Conservation (phyloP, 2,113 vertebrate genomes). For the Colistium nudipinnis region DNA sequence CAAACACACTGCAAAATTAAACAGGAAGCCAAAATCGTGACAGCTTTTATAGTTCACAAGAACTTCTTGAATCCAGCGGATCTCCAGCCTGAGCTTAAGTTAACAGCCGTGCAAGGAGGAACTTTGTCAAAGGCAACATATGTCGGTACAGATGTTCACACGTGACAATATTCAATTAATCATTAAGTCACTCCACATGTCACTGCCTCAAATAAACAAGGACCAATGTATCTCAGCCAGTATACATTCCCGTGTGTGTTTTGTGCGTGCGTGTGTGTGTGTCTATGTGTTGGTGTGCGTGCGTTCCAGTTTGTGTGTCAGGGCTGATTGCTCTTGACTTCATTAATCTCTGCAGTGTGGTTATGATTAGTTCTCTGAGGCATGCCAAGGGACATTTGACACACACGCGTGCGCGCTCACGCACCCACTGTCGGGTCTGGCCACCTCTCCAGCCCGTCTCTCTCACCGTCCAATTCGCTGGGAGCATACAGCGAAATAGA, state of each 20-base stretch:
- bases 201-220: constrained; percentile 58
- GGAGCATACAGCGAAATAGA: constrained; percentile 55
- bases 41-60: constrained; percentile 8
- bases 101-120: constrained; percentile 34
- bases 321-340: constrained; percentile 80
- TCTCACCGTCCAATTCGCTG: constrained; percentile 63
- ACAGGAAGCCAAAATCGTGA: too few species aligned
- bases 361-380: constrained; percentile 80
- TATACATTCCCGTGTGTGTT: constrained; percentile 43
- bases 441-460: constrained; percentile 67
- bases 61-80: neutral
- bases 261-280: constrained; percentile 32
- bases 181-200: constrained; percentile 65
- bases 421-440: constrained; percentile 65
- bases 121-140: constrained; percentile 61
- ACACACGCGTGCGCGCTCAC: constrained; percentile 53
- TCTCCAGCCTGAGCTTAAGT: constrained; percentile 24
- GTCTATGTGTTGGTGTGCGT: constrained; percentile 29
- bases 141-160: constrained; percentile 72
- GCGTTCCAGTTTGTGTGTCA: constrained; percentile 72
- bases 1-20: too few species aligned
- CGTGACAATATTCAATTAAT: constrained; percentile 63
- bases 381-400: constrained; percentile 77
- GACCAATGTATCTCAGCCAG: constrained; percentile 63
- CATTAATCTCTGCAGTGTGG: constrained; percentile 82